Evolutionary conservation across 2,797 vertebrate genomes (phyloP).

Genomic region (Betta splendens): DNA sequence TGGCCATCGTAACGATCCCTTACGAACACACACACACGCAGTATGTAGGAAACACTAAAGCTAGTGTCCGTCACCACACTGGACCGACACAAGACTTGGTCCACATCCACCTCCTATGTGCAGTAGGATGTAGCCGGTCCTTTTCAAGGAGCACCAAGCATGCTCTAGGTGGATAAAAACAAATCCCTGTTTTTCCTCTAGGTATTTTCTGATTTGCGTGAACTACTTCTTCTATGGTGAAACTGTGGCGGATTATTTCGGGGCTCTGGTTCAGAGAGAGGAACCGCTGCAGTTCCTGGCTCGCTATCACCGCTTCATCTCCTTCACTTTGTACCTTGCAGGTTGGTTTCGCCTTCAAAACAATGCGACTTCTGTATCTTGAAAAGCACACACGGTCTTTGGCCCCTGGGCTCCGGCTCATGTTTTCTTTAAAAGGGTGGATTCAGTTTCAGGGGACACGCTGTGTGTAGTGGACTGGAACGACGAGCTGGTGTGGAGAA

Average conservation of each 20-base stretch:
- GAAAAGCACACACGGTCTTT: constrained; percentile 17
- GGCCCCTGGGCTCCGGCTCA: constrained; percentile 4
- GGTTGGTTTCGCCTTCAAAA: constrained; percentile 77
- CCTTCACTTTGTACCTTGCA: constrained; percentile 94
- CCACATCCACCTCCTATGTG: background rate
- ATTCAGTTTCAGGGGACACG: background rate
- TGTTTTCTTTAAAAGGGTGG: background rate
- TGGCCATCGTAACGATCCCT: constrained; percentile 14
- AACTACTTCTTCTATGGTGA: constrained; percentile 99
- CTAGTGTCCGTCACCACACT: background rate
- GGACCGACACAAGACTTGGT: background rate
- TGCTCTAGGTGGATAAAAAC: background rate
- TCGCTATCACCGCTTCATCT: constrained; percentile 98
- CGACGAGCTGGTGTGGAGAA: background rate
- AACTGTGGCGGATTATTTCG: constrained; percentile 96
- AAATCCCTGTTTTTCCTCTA: constrained; percentile 53
- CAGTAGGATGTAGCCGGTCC: background rate
- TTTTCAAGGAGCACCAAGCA: background rate
- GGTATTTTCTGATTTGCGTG: constrained; percentile 97
- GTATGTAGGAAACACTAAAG: constrained; percentile 4
- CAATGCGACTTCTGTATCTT: background rate
- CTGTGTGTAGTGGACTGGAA: background rate
- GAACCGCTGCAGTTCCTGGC: constrained; percentile 95
- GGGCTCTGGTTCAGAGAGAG: constrained; percentile 92
- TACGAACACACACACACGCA: constrained; percentile 11